Base-by-base conservation (phyloP, 2,888 invertebrate species). In the Pyrocoelia pectoralis region DNA sequence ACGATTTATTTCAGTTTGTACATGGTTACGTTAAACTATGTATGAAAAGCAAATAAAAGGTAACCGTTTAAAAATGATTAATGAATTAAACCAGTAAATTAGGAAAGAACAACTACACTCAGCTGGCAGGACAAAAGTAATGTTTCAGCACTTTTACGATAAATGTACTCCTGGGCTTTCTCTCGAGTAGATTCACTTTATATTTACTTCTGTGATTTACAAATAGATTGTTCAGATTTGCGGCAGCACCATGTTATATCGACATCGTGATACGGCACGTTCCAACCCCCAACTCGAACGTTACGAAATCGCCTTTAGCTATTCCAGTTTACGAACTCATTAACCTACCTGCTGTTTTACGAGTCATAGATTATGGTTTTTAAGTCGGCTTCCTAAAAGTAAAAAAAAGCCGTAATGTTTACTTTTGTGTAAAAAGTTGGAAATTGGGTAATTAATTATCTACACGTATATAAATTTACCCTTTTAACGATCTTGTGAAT, bases 161-260 rank as follows among this genome's bases (percentile, higher is more conserved):
- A 43, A 43, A 15, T 24, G 12, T 19, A 10, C 49, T 10, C 46
- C 8, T 24, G 49, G 49, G 19, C n/a, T 49, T 49, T n/a, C 18
- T 49, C 19, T 49, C 12, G 12, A 52, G 24, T 28, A 28, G 51
- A 24, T 29, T 51, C 41, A 17, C 53, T 53, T 53, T 46, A 41
- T 55, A 48, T 48, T 55, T 60, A 60, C 60, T 60, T 60, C 60
- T 60, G 54, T 55, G 60, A 53, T 59, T 60, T 43, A 53, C 53
- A 52, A 51, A 38, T 52, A 55, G 60, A 60, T 60, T 60, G 60
- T 60, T 54, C 54, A 41, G 55, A 60, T 60, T 54, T 55, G 48
- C 41, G 60, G 33, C 43, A 46, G 54, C 50, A 51, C 60, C 46
- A 59, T 40, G 59, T 54, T 52, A 54, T 53, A 53, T 59, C 43